Evolutionary conservation across 2,888 invertebrate species (phyloP), one percentile per base, ranked within the genome.

Genomic region (Papilio protenor): DNA sequence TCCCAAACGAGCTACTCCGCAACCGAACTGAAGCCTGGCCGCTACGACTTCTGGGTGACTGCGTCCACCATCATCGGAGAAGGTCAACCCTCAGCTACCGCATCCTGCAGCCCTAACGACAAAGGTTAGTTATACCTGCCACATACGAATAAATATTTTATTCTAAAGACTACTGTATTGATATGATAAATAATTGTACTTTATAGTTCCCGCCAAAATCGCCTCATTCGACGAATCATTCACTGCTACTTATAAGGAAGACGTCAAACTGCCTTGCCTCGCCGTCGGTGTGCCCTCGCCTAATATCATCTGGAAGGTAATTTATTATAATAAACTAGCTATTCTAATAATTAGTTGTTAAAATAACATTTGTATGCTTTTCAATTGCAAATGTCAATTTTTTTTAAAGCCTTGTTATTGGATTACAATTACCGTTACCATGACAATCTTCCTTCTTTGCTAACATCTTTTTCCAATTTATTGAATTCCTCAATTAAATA

Each of bases 161-260:
- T 55, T 40, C 6, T 73, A 10, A 57, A 21, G 10, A n/a, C 3
- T 14, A 14, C 59, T 2, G 59, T 59, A 8, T 23, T 49, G 1
- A n/a, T 45, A 40, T 8, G 12, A 1, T 12, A 1, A 16, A 23
- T 64, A 73, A 23, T 75, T 75, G 66, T 40, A 21, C 23, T 82
- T 89, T 93, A 80, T 89, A 97, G 99, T 98, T 78, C 98, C 98
- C 70, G 99, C 99, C 1, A 98, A 98, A 90, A 98, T 99, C 84
- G 98, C 98, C 69, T 98, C 98, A 1, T 99, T 99, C 91, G 98
- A 99, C 87, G 98, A 98, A 88, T 97, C 97, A n/a, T 98, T 98
- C 89, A 97, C 98, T 80, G 98, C 98, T 16, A 98, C 98, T 0
- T 98, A 98, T 93, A 98, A 98, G 92, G 98, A 98, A 94, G 98